A percentile compares a stretch with the other conserved stretches of the same genome.
Evolutionary conservation across 2,797 vertebrate genomes (phyloP).

Genomic region (Lagocephalus sceleratus): DNA sequence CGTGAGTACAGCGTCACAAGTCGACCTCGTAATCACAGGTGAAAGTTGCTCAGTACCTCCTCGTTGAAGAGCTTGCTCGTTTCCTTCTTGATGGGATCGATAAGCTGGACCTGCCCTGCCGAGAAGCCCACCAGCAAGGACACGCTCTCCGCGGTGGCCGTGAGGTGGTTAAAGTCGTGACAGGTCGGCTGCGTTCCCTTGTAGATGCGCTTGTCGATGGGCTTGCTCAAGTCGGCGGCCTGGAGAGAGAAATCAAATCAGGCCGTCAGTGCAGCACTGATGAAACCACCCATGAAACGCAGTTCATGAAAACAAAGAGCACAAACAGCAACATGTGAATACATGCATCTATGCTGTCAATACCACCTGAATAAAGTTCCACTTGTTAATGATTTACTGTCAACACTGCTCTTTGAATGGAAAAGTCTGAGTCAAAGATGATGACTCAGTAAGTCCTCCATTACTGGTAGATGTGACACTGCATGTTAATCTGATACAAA

Average conservation of each 20-base stretch:
- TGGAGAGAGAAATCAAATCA: slow-evolving; percentile 47
- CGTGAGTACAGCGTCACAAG: slow-evolving; percentile 26
- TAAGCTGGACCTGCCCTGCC: slow-evolving; percentile 97
- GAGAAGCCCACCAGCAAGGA: slow-evolving; percentile 98
- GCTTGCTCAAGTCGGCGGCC: slow-evolving; percentile 98
- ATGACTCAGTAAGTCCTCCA: slow-evolving; percentile 33
- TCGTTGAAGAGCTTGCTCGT: slow-evolving; percentile 99
- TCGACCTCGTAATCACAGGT: slow-evolving; percentile 12
- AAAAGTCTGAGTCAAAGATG: slow-evolving; percentile 22
- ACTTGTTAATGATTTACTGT: slow-evolving; percentile 47
- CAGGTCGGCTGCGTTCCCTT: slow-evolving; percentile 99
- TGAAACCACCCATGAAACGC: too few relatives aligned
- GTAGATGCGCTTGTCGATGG: slow-evolving; percentile 99
- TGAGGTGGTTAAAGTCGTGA: slow-evolving; percentile 99
- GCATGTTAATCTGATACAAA: not conserved
- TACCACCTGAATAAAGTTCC: not conserved
- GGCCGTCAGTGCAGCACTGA: too few relatives aligned
- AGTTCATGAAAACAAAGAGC: too few relatives aligned
- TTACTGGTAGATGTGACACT: slow-evolving; percentile 7
- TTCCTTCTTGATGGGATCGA: slow-evolving; percentile 99
- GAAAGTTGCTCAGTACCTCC: slow-evolving; percentile 78
- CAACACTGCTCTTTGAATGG: slow-evolving; percentile 23
- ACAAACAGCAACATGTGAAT: too few relatives aligned
- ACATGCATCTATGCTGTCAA: not conserved
- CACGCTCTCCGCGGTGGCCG: slow-evolving; percentile 94